Percentiles rank a stretch among this genome's conserved stretches.
phyloP scores from a whole-genome alignment of 2,888 invertebrate species.

The Drosophila mayaguana region DNA sequence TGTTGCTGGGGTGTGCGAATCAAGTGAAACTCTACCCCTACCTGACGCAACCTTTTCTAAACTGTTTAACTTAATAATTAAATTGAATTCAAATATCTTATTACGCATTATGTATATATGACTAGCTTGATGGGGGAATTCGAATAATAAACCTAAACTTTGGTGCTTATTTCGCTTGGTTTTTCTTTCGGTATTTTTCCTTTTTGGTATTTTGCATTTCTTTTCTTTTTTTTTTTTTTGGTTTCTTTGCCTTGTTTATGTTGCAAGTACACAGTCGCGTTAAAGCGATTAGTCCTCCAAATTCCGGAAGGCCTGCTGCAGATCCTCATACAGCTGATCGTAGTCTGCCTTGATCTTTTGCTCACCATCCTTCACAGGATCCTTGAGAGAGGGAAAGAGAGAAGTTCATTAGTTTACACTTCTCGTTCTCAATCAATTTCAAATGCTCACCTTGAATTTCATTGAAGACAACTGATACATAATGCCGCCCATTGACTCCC shows the following conservation, averaged over 20 bases:
- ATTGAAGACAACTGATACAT: conserved; percentile 98
- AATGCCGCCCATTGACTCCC: conserved; percentile 97
- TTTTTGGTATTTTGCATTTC: conserved; percentile 34
- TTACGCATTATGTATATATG: conserved; percentile 75
- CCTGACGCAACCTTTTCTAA: conserved; percentile 57
- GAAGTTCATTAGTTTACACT: not conserved
- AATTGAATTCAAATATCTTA: conserved; percentile 75
- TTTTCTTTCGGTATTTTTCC: conserved; percentile 29
- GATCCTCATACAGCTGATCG: conserved; percentile 97
- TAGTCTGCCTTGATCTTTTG: conserved; percentile 97
- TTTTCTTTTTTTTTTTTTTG: conserved; percentile 22
- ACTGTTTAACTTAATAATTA: conserved; percentile 74
- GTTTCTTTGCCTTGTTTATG: conserved; percentile 22
- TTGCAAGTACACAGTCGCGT: conserved; percentile 18
- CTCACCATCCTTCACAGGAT: conserved; percentile 99
- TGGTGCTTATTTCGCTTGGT: conserved; percentile 61
- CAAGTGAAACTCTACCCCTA: conserved; percentile 36
- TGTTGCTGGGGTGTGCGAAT: conserved; percentile 5
- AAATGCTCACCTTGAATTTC: conserved; percentile 96
- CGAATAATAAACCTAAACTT: conserved; percentile 72
- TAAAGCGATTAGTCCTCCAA: conserved; percentile 92
- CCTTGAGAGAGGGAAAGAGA: conserved; percentile 86
- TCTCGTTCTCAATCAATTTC: too few relatives aligned
- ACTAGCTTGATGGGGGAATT: conserved; percentile 76
- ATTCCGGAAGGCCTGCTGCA: conserved; percentile 98